phyloP scores from a whole-genome alignment of 2,797 vertebrate species.

The Molothrus ater region DNA sequence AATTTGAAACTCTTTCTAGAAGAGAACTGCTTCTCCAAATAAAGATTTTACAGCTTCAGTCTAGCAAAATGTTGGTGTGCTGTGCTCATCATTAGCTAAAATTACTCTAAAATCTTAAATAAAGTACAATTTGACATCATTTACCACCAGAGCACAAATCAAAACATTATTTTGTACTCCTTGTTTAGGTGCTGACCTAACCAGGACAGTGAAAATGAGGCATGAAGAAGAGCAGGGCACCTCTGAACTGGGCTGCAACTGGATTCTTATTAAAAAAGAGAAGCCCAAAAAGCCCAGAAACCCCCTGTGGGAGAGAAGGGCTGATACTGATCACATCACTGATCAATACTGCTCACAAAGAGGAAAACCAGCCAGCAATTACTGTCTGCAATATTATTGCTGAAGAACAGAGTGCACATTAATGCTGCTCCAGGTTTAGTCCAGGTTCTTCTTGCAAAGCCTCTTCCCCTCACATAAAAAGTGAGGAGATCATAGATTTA shows the following conservation, averaged over 20 bases:
- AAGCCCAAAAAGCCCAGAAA: neutral
- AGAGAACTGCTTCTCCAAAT: neutral
- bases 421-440: neutral
- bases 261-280: neutral
- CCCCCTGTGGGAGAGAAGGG: neutral
- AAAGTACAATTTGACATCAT: neutral
- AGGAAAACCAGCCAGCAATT: neutral
- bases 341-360: neutral
- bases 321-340: neutral
- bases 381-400: accelerated
- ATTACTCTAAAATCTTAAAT: neutral
- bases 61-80: neutral
- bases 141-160: neutral
- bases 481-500: neutral
- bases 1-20: neutral
- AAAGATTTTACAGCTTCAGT: neutral
- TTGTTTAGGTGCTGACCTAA: neutral
- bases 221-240: neutral
- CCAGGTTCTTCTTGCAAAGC: neutral
- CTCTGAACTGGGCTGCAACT: neutral
- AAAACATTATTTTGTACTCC: neutral
- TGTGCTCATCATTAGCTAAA: neutral
- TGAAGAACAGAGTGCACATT: neutral
- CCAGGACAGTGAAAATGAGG: neutral
- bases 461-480: neutral